phyloP scores from a whole-genome alignment of 1,140 invertebrate species.

The Aphaenogaster ashmeadi region DNA sequence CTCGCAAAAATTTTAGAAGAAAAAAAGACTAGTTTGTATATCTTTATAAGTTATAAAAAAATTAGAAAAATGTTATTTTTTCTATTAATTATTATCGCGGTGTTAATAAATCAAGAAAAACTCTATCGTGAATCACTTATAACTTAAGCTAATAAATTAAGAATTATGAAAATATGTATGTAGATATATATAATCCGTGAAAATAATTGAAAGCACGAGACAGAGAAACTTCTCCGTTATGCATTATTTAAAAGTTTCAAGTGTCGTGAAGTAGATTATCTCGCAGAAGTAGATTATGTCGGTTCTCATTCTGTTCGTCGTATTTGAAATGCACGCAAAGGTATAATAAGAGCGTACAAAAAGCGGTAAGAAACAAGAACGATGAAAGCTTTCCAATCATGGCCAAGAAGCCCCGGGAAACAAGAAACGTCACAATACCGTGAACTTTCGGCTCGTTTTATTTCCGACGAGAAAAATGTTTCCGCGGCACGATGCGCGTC shows the following conservation, averaged over 20 bases:
- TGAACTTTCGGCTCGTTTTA: constrained; percentile 58
- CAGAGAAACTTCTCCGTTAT: too few relatives aligned
- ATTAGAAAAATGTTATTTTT: neutral
- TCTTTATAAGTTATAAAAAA: neutral
- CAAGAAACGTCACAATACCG: constrained; percentile 55
- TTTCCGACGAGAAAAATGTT: constrained; percentile 62
- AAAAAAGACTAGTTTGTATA: neutral
- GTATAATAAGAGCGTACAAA: constrained; percentile 37
- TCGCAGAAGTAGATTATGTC: constrained; percentile 16
- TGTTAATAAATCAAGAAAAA: neutral
- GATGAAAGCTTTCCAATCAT: constrained; percentile 62
- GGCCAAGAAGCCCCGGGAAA: constrained; percentile 28
- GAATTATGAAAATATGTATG: neutral
- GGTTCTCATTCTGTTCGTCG: neutral
- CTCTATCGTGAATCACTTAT: neutral
- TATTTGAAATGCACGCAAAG: constrained; percentile 40
- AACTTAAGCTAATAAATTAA: neutral
- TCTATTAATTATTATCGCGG: neutral
- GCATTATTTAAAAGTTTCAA: constrained; percentile 34
- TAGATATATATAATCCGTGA: neutral
- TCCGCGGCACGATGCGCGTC: constrained; percentile 27
- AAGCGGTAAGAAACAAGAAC: constrained; percentile 39
- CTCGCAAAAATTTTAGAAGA: neutral
- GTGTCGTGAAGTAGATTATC: constrained; percentile 19
- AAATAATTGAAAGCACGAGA: neutral